Conservation (phyloP, 2,888 invertebrate species). For the Drosophila buzzatii region DNA sequence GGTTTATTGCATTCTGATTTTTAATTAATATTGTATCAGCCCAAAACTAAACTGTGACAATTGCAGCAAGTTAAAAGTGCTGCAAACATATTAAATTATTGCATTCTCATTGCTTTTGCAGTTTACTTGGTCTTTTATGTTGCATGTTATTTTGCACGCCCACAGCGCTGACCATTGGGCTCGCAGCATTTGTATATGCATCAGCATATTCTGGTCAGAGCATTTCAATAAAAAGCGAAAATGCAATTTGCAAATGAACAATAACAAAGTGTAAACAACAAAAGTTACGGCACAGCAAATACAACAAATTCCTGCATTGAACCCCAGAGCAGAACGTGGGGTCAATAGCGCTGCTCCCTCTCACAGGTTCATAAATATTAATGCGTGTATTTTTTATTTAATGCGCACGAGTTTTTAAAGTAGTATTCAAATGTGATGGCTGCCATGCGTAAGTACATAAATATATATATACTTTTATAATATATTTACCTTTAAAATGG, state of each 20-base stretch:
- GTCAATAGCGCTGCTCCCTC: conserved; percentile 49
- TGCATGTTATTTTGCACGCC: not conserved
- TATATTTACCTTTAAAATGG: conserved; percentile 24
- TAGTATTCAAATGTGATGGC: conserved; percentile 57
- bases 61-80: not conserved
- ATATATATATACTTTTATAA: conserved; percentile 2
- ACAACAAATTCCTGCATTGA: conserved; percentile 15
- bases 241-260: conserved; percentile 77
- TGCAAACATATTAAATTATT: not conserved
- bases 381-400: conserved; percentile 46
- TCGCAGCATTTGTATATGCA: not conserved
- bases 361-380: conserved; percentile 55
- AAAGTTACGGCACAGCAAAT: conserved; percentile 37
- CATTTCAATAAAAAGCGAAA: conserved; percentile 58
- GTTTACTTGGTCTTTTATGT: conserved; percentile 6
- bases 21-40: not conserved
- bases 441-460: conserved; percentile 9
- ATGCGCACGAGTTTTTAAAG: conserved; percentile 51
- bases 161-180: not conserved
- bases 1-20: no score
- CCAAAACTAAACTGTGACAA: not conserved
- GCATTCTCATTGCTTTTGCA: not conserved
- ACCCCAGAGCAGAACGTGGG: conserved; percentile 23
- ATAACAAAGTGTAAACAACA: conserved; percentile 52
- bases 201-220: conserved; percentile 8